Evolutionary conservation across 2,888 invertebrate genomes (phyloP).

Genomic region (Eucriotettix oculatus): DNA sequence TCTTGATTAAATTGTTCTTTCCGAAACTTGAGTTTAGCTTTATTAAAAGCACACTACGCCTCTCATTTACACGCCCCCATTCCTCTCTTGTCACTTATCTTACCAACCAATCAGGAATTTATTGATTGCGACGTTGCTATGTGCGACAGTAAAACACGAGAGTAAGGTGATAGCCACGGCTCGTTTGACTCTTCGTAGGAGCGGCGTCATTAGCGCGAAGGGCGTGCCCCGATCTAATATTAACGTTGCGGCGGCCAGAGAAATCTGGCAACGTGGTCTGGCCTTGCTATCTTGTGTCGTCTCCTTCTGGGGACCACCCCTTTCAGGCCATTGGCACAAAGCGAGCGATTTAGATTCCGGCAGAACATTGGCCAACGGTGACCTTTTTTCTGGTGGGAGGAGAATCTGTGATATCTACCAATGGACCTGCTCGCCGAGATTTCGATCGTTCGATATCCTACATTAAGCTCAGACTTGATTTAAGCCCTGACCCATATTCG

Average conservation of each 20-base stretch:
- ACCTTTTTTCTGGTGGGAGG: not conserved
- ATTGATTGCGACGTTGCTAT: slow-evolving; percentile 9
- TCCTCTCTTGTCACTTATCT: not conserved
- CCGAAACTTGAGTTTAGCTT: too few species aligned
- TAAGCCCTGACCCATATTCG: too few species aligned
- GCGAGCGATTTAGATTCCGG: slow-evolving; percentile 8
- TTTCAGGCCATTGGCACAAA: slow-evolving; percentile 8
- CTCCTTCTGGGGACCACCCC: not conserved
- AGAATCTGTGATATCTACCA: not conserved
- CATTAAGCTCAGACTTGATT: too few species aligned
- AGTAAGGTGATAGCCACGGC: not conserved
- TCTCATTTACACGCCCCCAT: not conserved
- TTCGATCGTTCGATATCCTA: too few species aligned
- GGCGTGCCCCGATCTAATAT: too few species aligned
- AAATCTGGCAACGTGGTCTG: not conserved
- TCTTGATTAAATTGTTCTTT: too few species aligned
- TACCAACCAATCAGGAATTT: slow-evolving; percentile 7
- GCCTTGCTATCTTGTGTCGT: not conserved
- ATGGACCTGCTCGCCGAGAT: not conserved
- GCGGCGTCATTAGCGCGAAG: too few species aligned
- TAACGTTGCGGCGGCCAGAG: not conserved
- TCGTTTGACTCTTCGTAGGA: too few species aligned
- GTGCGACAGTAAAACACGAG: not conserved
- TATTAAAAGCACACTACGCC: not conserved
- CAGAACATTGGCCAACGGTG: slow-evolving; percentile 11